Percentiles rank a stretch among this genome's conserved stretches.
These are phyloP conservation scores for Centropus bengalensis DNA, from an alignment of 2,113 vertebrate genomes.

Conservation along the genomic window DNA sequence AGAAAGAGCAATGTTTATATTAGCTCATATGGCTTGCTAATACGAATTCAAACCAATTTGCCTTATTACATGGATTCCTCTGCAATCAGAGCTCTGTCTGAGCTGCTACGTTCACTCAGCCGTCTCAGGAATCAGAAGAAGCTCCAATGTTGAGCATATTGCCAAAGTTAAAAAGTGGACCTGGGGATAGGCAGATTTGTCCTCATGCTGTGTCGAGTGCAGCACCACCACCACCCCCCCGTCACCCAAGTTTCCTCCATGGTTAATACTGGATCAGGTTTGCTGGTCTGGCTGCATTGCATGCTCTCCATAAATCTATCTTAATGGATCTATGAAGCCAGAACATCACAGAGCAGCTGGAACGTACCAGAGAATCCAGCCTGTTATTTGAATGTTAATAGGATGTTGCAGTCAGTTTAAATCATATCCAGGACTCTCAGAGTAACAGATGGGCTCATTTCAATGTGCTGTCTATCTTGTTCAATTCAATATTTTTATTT, in stretches of 20 bases:
- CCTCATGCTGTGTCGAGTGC: rapidly evolving
- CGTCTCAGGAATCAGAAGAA: background rate
- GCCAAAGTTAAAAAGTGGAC: background rate
- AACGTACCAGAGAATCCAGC: background rate
- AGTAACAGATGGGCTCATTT: background rate
- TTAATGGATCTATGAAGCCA: background rate
- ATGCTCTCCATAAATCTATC: background rate
- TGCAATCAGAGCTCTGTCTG: rapidly evolving
- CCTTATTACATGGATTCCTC: background rate
- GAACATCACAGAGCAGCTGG: background rate
- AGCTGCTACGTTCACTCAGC: background rate
- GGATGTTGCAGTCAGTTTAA: background rate
- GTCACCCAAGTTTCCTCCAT: background rate
- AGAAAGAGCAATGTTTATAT: background rate
- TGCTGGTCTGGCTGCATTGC: background rate
- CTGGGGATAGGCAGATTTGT: background rate
- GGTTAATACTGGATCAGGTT: background rate
- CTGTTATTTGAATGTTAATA: background rate
- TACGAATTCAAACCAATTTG: background rate
- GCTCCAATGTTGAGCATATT: background rate
- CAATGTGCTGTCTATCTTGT: background rate
- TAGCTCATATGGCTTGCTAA: background rate
- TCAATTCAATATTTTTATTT: background rate
- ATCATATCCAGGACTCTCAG: background rate
- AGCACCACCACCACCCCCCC: too few species aligned